A percentile compares a stretch with the other conserved stretches of the same genome.
These are phyloP conservation scores for Oligia latruncula DNA, from an alignment of 2,888 invertebrate genomes.

Conservation along the genomic window DNA sequence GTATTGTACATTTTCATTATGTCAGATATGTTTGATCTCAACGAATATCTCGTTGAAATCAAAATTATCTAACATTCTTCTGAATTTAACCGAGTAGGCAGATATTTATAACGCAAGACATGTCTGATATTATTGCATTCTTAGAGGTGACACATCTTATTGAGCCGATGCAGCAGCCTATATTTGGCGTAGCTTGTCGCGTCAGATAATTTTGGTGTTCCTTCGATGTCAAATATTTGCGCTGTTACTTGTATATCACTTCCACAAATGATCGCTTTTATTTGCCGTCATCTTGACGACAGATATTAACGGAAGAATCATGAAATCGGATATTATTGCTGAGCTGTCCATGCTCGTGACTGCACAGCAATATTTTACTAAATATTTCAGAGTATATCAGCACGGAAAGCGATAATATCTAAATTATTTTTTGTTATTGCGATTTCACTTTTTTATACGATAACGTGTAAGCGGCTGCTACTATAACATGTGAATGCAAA, in stretches of 20 bases:
- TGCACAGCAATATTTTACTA: slow-evolving; percentile 13
- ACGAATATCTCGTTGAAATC: neutral
- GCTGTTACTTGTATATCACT: neutral
- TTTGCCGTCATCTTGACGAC: neutral
- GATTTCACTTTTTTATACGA: slow-evolving; percentile 48
- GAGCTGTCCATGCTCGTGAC: neutral
- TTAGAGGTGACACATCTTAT: neutral
- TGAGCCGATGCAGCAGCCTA: neutral
- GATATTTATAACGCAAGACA: neutral
- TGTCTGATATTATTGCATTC: neutral
- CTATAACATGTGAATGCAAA: slow-evolving; percentile 35
- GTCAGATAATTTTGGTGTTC: neutral
- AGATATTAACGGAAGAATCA: neutral
- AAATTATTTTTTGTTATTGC: slow-evolving; percentile 55
- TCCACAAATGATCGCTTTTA: neutral
- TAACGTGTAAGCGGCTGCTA: slow-evolving; percentile 36
- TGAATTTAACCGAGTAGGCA: neutral
- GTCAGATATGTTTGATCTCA: neutral
- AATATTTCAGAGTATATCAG: slow-evolving; percentile 32
- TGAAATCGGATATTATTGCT: neutral
- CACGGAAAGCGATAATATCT: slow-evolving; percentile 51
- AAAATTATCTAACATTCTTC: neutral
- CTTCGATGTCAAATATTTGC: neutral
- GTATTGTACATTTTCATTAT: neutral
- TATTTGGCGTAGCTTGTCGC: neutral